phyloP scores from a whole-genome alignment of 1,140 invertebrate species.

The Aphelinus atriplicis region DNA sequence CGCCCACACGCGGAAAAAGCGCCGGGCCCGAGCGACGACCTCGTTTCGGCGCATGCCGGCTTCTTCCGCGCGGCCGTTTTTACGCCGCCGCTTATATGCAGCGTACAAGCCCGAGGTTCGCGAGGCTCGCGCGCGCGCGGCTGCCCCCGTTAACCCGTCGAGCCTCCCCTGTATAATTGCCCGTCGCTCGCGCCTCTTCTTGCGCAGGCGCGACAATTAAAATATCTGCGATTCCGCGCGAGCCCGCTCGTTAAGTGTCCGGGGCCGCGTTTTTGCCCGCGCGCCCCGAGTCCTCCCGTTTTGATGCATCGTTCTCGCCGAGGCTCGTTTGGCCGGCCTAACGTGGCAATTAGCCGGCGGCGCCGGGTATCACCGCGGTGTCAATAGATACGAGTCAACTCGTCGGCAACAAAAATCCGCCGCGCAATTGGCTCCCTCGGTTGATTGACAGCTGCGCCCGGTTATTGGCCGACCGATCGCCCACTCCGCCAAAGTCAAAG shows the following conservation, averaged over 20 bases:
- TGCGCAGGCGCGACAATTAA: constrained; percentile 14
- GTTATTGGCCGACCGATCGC: no score
- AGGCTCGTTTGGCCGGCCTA: no score
- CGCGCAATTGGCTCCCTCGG: no score
- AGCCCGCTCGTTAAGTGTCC: constrained; percentile 6
- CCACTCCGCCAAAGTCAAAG: no score
- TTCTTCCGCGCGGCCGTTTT: constrained; percentile 6
- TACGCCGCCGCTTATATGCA: background rate
- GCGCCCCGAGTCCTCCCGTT: background rate
- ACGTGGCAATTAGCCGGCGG: constrained; percentile 1
- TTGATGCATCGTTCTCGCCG: background rate
- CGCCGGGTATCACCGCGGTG: background rate
- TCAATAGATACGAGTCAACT: background rate
- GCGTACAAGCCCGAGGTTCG: background rate
- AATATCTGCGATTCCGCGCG: constrained; percentile 36
- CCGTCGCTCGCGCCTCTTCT: constrained; percentile 1
- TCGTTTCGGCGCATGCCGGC: background rate
- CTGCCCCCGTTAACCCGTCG: background rate
- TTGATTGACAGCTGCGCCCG: no score
- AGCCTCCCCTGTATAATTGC: constrained; percentile 13
- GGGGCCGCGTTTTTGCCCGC: background rate
- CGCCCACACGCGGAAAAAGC: constrained; percentile 28
- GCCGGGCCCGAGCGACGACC: constrained; percentile 23
- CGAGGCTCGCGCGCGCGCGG: background rate
- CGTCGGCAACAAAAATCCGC: background rate